Evolutionary conservation across 1,140 invertebrate genomes (phyloP).

Genomic region (Limonius californicus): DNA sequence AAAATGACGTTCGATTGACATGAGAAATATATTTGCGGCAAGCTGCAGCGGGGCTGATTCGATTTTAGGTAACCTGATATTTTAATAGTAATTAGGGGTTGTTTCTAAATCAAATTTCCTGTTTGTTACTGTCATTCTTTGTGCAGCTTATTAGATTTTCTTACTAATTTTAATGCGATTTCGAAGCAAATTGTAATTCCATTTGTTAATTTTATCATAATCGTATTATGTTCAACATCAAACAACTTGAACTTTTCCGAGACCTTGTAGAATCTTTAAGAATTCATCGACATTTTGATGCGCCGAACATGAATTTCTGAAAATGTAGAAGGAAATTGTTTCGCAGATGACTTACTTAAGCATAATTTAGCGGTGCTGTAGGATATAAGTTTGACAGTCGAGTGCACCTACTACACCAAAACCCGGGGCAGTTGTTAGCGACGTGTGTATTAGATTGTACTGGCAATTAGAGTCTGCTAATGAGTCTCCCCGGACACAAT

Average conservation of each 20-base stretch:
- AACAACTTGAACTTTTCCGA: neutral
- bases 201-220: neutral
- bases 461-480: slow-evolving; percentile 39
- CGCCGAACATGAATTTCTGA: no score
- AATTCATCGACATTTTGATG: no score
- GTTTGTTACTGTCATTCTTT: slow-evolving; percentile 9
- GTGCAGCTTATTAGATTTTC: slow-evolving; percentile 1
- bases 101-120: slow-evolving; percentile 5
- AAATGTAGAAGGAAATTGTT: no score
- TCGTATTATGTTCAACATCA: neutral
- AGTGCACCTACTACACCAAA: neutral
- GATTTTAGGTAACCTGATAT: slow-evolving; percentile 16
- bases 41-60: slow-evolving; percentile 7
- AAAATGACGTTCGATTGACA: slow-evolving; percentile 19
- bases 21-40: slow-evolving; percentile 16
- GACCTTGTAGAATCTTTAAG: no score
- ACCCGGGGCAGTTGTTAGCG: slow-evolving; percentile 16
- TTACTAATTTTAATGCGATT: neutral
- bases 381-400: no score
- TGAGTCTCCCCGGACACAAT: slow-evolving; percentile 41
- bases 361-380: no score
- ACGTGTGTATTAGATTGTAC: slow-evolving; percentile 42
- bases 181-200: neutral
- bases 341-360: no score
- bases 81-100: slow-evolving; percentile 15